These are phyloP conservation scores for Phaethon lepturus DNA, from an alignment of 2,113 vertebrate species.

Conservation along the genomic window DNA sequence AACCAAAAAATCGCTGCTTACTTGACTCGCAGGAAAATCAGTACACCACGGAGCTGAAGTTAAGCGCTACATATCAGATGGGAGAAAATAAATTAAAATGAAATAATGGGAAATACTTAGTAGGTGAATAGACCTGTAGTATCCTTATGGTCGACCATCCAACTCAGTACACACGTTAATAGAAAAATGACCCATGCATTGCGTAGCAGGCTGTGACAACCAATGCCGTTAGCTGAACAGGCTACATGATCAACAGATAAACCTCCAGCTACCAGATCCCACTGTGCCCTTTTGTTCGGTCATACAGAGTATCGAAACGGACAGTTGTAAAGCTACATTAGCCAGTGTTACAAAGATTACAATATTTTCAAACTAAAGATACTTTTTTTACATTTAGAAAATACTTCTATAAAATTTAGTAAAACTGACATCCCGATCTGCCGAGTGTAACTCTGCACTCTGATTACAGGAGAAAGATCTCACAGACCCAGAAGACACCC, in stretches of 20 bases:
- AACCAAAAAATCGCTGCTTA: background rate
- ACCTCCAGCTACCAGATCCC: background rate
- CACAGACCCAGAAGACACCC: background rate
- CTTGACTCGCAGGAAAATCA: background rate
- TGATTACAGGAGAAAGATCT: background rate
- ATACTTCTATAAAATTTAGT: constrained; percentile 13
- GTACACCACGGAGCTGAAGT: background rate
- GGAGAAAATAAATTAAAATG: constrained; percentile 59
- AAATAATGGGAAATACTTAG: constrained; percentile 14
- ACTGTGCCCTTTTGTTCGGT: background rate
- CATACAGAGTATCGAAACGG: background rate
- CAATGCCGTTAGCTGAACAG: background rate
- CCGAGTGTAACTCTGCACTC: background rate
- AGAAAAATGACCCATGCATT: constrained; percentile 20
- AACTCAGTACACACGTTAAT: background rate
- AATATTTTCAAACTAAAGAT: constrained; percentile 36
- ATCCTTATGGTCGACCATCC: background rate
- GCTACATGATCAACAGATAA: background rate
- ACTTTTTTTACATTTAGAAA: constrained; percentile 63
- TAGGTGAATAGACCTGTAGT: constrained; percentile 1
- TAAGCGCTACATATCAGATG: background rate
- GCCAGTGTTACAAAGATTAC: constrained; percentile 56
- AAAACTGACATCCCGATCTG: background rate
- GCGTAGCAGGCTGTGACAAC: background rate
- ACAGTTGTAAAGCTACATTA: background rate